These are phyloP conservation scores for Chamaetylas fuelleborni DNA, from an alignment of 2,113 vertebrate genomes.

Conservation along the genomic window DNA sequence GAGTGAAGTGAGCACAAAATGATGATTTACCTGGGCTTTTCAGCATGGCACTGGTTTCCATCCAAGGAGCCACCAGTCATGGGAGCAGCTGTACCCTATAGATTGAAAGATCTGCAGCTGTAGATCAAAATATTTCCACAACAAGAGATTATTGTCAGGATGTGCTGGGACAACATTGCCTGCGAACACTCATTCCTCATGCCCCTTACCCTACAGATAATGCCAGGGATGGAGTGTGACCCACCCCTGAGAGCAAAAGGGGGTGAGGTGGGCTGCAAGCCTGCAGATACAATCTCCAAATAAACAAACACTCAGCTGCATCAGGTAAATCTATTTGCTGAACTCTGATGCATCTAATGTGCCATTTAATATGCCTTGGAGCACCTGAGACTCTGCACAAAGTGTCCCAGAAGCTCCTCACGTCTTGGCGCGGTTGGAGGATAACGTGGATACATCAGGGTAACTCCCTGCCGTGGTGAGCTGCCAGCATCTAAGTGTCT, in stretches of 20 bases:
- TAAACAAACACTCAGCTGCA: neutral
- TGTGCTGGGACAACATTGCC: neutral
- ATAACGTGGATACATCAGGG: neutral
- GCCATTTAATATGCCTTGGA: neutral
- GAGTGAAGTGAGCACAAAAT: neutral
- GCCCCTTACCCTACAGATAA: neutral
- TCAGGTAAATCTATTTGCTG: neutral
- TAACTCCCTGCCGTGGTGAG: neutral
- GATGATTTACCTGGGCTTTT: neutral
- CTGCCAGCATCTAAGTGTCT: neutral
- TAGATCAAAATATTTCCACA: neutral
- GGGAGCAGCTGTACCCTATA: neutral
- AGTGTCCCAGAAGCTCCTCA: neutral
- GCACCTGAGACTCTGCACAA: neutral
- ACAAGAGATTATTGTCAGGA: neutral
- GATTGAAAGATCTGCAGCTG: neutral
- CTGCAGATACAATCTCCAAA: neutral
- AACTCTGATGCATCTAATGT: neutral
- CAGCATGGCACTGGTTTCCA: neutral
- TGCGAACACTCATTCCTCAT: neutral
- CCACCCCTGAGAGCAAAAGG: neutral
- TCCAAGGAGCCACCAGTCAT: neutral
- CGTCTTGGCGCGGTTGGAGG: fast-evolving
- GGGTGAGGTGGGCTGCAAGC: neutral
- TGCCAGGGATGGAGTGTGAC: fast-evolving